Percentiles rank a stretch among this genome's conserved stretches.
Evolutionary conservation across 2,888 invertebrate genomes (phyloP).

Genomic region (Hydroisotoma schaefferi): DNA sequence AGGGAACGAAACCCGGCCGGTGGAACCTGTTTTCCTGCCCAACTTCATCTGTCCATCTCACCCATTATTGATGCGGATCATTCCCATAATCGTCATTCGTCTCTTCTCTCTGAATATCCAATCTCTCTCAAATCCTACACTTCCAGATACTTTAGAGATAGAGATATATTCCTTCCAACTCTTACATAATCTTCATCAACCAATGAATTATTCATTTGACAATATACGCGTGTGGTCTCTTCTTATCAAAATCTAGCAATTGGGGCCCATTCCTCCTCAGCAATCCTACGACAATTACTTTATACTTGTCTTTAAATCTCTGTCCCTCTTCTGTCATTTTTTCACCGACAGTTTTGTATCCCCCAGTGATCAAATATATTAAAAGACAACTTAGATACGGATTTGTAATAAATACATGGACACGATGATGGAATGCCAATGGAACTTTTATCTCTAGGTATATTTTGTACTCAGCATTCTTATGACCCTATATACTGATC

Average conservation of each 20-base stretch:
- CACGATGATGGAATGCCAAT: too few relatives aligned
- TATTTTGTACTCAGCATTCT: too few relatives aligned
- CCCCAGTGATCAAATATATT: too few relatives aligned
- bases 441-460: too few relatives aligned
- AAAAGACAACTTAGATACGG: too few relatives aligned
- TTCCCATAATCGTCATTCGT: not conserved
- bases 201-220: conserved; percentile 49
- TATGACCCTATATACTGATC: too few relatives aligned
- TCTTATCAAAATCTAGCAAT: conserved; percentile 37
- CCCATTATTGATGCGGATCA: conserved; percentile 16
- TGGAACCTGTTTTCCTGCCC: conserved; percentile 20
- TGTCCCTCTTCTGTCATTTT: not conserved
- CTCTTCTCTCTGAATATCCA: not conserved
- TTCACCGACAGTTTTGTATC: not conserved
- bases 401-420: too few relatives aligned
- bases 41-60: conserved; percentile 8
- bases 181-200: conserved; percentile 14
- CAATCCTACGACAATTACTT: conserved; percentile 7
- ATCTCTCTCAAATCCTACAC: not conserved
- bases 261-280: not conserved
- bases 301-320: conserved; percentile 3
- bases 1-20: not conserved
- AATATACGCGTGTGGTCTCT: conserved; percentile 49
- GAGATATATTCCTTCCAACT: conserved; percentile 8
- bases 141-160: not conserved